Evolutionary conservation across 1,140 invertebrate genomes (phyloP), one percentile per base, ranked within the genome.

Genomic region (Harlomillsia oculata): DNA sequence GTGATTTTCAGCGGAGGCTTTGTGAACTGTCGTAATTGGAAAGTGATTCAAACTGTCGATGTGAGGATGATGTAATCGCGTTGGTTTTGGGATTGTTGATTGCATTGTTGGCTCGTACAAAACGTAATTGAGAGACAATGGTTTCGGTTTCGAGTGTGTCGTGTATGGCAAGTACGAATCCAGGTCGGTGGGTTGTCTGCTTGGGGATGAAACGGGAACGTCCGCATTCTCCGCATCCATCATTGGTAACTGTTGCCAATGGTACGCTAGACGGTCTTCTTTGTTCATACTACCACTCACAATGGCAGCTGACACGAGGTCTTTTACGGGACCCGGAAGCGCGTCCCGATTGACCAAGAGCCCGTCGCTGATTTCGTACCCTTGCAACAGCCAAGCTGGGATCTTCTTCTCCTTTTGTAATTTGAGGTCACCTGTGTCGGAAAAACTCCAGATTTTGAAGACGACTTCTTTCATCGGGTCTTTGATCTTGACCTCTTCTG

Each of bases 381-480:
- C 48, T 5, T 43, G 13, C 6, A 55, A 36, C 20, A 49, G 23
- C 40, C 44, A 51, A 5, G 28, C 25, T 14, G 60, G 60, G 14
- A 62, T 55, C 46, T 51, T 46, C 28, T 37, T 30, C 43, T 58
- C 23, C 32, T 28, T 45, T 32, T 55, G 25, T 18, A 62, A 16
- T 29, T 54, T 44, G n/a, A 62, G 32, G n/a, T 52, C 49, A 16
- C 55, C 60, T 5, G 6, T 20, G 32, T 57, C 34, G 1, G 25
- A 13, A 28, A 44, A 51, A 16, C 32, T 55, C 60, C 60, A 62
- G 14, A 62, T 43, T 39, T 62, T 62, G 32, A 62, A 58, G 18
- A 58, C 16, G n/a, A 57, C 30, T 3, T 52, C 29, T 29, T 46
- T 52, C 2, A 23, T 21, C 30, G 44, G 32, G 18, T 16, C 43